phyloP scores from a whole-genome alignment of 2,113 vertebrate genomes.

The human region DNA sequence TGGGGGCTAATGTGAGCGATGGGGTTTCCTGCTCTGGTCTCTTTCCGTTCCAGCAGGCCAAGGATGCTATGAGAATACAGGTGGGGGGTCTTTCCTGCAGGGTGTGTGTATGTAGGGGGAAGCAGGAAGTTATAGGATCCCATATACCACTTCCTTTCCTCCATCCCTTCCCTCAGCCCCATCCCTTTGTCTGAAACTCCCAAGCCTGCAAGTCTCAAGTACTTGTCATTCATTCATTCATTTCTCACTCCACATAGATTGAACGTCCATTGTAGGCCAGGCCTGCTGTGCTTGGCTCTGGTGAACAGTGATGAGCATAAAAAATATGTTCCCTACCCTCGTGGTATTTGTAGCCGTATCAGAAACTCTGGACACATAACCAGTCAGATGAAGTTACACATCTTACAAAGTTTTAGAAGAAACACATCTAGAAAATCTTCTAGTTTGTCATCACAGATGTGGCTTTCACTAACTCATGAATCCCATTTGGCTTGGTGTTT shows the following conservation, averaged over 20 bases:
- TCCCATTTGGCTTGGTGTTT: background rate
- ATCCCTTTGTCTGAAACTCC: background rate
- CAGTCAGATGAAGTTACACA: background rate
- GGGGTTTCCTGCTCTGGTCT: constrained; percentile 86
- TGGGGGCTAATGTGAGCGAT: constrained; percentile 89
- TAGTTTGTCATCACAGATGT: background rate
- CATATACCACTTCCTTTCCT: background rate
- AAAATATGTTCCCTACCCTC: background rate
- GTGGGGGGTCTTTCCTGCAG: constrained; percentile 91
- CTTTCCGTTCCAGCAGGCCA: constrained; percentile 90
- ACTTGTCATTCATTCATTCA: background rate
- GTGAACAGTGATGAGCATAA: background rate
- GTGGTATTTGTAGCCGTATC: rapidly evolving
- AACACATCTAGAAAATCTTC: background rate
- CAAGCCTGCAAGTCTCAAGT: background rate
- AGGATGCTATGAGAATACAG: constrained; percentile 92
- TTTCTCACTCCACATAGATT: background rate
- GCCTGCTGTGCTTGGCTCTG: background rate
- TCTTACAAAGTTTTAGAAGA: background rate
- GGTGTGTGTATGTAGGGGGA: background rate
- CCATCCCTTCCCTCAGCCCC: background rate
- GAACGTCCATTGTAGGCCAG: background rate
- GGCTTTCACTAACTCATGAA: background rate
- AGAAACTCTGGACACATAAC: background rate
- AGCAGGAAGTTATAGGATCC: constrained; percentile 14